phyloP scores from a whole-genome alignment of 2,797 vertebrate genomes.

The Coluber constrictor region DNA sequence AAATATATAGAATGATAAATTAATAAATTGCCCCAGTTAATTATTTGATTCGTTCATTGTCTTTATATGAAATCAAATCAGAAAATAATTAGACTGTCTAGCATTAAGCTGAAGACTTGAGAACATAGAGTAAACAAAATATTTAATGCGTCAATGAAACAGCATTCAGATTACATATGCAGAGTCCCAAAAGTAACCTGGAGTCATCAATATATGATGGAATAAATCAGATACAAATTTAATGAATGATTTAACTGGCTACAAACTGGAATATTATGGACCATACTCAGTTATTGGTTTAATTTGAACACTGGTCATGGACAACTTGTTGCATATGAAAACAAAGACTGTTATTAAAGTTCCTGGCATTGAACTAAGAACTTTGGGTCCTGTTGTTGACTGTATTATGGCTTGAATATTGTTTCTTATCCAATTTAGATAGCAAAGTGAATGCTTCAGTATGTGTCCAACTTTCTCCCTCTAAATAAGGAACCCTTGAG shows the following conservation, averaged over 20 bases:
- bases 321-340: neutral
- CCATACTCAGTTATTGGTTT: no score
- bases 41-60: constrained; percentile 56
- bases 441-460: neutral
- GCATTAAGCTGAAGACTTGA: constrained; percentile 43
- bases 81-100: constrained; percentile 52
- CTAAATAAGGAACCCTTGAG: neutral
- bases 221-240: constrained; percentile 15
- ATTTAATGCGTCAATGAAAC: constrained; percentile 25
- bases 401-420: neutral
- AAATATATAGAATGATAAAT: constrained; percentile 31
- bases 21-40: constrained; percentile 45
- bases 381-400: neutral
- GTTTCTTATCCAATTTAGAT: neutral
- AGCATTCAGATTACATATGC: constrained; percentile 14
- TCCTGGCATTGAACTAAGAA: neutral
- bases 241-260: neutral
- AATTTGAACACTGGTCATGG: neutral
- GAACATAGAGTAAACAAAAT: constrained; percentile 43
- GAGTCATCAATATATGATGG: constrained; percentile 21
- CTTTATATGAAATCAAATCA: constrained; percentile 49
- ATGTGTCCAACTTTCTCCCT: neutral
- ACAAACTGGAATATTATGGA: no score
- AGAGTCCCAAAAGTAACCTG: constrained; percentile 22
- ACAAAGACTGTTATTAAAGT: neutral